These are phyloP conservation scores for Delia radicum DNA, from an alignment of 1,140 invertebrate genomes.

Conservation along the genomic window DNA sequence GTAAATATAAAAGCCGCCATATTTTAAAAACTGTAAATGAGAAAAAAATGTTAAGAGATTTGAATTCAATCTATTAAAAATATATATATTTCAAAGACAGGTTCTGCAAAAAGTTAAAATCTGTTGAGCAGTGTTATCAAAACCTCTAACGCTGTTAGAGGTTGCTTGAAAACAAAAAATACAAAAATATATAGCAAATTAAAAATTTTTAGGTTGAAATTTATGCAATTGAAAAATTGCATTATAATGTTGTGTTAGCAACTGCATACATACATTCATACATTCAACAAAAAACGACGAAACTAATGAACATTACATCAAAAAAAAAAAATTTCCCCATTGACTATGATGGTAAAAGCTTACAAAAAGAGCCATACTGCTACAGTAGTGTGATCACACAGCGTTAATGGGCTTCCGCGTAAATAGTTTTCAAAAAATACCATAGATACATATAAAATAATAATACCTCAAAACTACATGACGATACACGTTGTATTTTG, in stretches of 20 bases:
- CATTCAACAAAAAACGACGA: neutral
- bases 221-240: neutral
- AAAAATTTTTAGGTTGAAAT: neutral
- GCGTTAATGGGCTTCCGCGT: neutral
- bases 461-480: neutral
- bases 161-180: neutral
- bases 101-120: neutral
- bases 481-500: neutral
- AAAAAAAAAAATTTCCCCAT: constrained; percentile 4
- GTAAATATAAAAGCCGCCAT: too few species aligned
- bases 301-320: neutral
- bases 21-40: too few species aligned
- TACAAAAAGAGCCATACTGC: neutral
- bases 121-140: too few species aligned
- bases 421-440: neutral
- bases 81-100: too few species aligned
- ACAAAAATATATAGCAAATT: neutral
- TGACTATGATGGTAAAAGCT: neutral
- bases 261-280: neutral
- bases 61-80: too few species aligned
- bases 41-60: too few species aligned
- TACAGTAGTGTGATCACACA: neutral
- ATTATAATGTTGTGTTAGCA: neutral
- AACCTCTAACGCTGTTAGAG: neutral
- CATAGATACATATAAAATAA: neutral